A percentile compares a stretch with the other conserved stretches of the same genome.
Evolutionary conservation across 2,797 vertebrate species (phyloP).

Genomic region (Galago senegalensis): DNA sequence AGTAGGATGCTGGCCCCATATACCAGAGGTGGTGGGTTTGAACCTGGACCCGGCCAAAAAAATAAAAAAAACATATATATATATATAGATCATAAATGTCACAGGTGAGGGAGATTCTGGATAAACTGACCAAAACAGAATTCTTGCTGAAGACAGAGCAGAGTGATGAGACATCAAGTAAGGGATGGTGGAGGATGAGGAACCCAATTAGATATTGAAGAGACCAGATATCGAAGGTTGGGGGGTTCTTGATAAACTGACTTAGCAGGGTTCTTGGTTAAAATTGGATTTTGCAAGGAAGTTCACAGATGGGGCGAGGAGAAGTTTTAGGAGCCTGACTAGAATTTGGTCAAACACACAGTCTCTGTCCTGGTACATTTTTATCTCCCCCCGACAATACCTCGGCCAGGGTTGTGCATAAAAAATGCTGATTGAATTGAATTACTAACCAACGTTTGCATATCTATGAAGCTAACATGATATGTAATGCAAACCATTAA

Average conservation of each 20-base stretch:
- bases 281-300: neutral
- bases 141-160: neutral
- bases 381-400: neutral
- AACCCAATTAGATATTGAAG: neutral
- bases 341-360: neutral
- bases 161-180: too few species aligned
- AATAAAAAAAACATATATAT: too few species aligned
- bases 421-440: neutral
- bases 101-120: neutral
- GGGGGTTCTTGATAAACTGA: neutral
- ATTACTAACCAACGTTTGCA: neutral
- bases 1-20: too few species aligned
- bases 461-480: neutral
- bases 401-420: neutral
- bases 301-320: neutral
- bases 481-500: neutral
- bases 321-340: neutral
- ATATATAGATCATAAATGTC: neutral
- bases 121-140: neutral
- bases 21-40: too few species aligned
- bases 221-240: neutral
- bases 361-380: neutral
- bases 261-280: neutral
- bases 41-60: too few species aligned
- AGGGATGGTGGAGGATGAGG: neutral